Percentiles rank a stretch among this genome's conserved stretches.
phyloP scores from a whole-genome alignment of 2,797 vertebrate species.

The Holocentrus rufus region DNA sequence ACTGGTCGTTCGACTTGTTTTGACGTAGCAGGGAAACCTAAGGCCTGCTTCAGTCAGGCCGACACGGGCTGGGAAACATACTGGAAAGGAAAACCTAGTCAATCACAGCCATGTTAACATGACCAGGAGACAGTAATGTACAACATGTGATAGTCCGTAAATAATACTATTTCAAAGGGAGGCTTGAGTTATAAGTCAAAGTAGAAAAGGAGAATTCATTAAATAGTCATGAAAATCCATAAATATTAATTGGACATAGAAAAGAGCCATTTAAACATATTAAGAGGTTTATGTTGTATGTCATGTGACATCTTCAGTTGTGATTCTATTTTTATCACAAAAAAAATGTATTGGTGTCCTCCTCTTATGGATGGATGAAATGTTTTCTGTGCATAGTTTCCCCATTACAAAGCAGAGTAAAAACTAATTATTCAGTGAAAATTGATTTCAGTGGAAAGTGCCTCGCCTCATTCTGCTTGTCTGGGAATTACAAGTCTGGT shows the following conservation, averaged over 20 bases:
- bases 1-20: constrained; percentile 7
- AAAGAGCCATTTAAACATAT: not conserved
- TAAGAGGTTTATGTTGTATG: not conserved
- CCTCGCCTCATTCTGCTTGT: constrained; percentile 18
- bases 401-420: not conserved
- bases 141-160: constrained; percentile 7
- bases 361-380: not conserved
- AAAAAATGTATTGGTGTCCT: not conserved
- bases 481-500: constrained; percentile 23
- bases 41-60: constrained; percentile 4
- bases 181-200: not conserved
- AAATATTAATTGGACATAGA: not conserved
- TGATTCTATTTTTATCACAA: not conserved
- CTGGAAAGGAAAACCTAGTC: constrained; percentile 14
- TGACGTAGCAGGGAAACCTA: constrained; percentile 16
- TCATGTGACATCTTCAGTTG: not conserved
- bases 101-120: constrained; percentile 21
- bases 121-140: constrained; percentile 11
- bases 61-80: not conserved
- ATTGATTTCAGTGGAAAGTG: constrained; percentile 35
- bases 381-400: constrained; percentile 14
- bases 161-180: not conserved
- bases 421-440: constrained; percentile 30
- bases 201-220: not conserved
- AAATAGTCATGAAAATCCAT: not conserved